These are phyloP conservation scores for Hormaphis cornu DNA, from an alignment of 1,140 invertebrate genomes.

Conservation along the genomic window DNA sequence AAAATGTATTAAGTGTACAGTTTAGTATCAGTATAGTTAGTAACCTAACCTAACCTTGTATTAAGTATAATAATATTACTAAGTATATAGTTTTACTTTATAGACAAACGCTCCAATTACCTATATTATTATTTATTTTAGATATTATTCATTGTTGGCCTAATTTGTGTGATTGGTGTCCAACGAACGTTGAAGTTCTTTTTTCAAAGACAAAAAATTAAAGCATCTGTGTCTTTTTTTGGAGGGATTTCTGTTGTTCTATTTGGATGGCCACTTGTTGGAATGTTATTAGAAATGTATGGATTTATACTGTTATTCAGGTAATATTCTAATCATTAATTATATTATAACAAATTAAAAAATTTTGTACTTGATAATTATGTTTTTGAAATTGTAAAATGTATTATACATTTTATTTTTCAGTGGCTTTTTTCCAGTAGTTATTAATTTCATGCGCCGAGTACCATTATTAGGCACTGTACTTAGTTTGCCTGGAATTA, in stretches of 20 bases:
- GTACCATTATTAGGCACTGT: slow-evolving; percentile 64
- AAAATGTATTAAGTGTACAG: too few relatives aligned
- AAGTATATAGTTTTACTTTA: too few relatives aligned
- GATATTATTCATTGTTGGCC: slow-evolving; percentile 89
- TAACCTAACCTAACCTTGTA: too few relatives aligned
- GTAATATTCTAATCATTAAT: slow-evolving; percentile 42
- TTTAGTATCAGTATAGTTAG: too few relatives aligned
- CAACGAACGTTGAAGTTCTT: slow-evolving; percentile 95
- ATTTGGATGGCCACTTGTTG: slow-evolving; percentile 90
- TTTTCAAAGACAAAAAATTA: slow-evolving; percentile 94
- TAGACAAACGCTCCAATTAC: too few relatives aligned
- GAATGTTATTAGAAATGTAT: slow-evolving; percentile 91
- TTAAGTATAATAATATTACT: too few relatives aligned
- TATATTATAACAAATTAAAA: slow-evolving; percentile 10
- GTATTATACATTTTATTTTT: slow-evolving; percentile 40
- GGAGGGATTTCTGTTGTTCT: slow-evolving; percentile 89
- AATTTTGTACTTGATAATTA: neutral
- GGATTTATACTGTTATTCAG: slow-evolving; percentile 74
- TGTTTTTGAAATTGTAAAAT: neutral
- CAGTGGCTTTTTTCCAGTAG: slow-evolving; percentile 78
- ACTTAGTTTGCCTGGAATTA: slow-evolving; percentile 64
- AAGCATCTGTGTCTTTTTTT: slow-evolving; percentile 85
- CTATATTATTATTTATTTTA: slow-evolving; percentile 46
- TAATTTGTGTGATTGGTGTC: slow-evolving; percentile 92
- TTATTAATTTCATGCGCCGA: slow-evolving; percentile 75